Conservation (phyloP, 2,113 vertebrate genomes). For the Dipodomys ordii region DNA sequence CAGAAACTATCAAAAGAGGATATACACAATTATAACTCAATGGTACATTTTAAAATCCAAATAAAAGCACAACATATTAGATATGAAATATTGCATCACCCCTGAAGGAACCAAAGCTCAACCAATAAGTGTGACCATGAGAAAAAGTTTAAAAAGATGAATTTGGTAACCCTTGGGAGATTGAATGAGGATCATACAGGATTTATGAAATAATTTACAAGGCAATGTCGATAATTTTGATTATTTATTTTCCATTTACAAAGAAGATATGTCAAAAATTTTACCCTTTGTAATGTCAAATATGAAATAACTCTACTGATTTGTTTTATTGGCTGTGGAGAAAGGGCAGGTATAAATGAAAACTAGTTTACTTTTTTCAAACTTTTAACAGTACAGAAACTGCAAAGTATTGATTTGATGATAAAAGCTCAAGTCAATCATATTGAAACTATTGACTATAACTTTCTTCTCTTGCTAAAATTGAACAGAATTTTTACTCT, state of each 20-base stretch:
- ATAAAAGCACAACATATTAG: slow-evolving; percentile 11
- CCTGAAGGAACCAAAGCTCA: slow-evolving; percentile 67
- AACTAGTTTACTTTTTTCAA: not conserved
- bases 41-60: slow-evolving; percentile 26
- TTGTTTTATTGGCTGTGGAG: slow-evolving; percentile 49
- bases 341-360: slow-evolving; percentile 33
- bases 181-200: slow-evolving; percentile 5
- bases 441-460: slow-evolving; percentile 34
- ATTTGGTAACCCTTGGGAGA: slow-evolving; percentile 58
- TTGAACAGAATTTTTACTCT: not conserved
- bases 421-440: slow-evolving; percentile 26
- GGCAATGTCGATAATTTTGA: slow-evolving; percentile 65
- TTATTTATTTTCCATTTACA: slow-evolving; percentile 43
- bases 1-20: slow-evolving; percentile 2
- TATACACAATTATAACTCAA: not conserved
- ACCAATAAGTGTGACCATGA: slow-evolving; percentile 68
- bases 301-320: slow-evolving; percentile 43
- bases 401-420: slow-evolving; percentile 47
- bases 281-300: not conserved
- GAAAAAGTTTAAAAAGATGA: slow-evolving; percentile 59
- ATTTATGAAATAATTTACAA: slow-evolving; percentile 5
- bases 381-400: slow-evolving; percentile 54
- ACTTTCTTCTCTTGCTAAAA: slow-evolving; percentile 42
- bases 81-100: slow-evolving; percentile 47
- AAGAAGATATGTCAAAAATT: slow-evolving; percentile 23